phyloP scores from a whole-genome alignment of 30 jellyfish, hydroid and myxozoan genomes.

The Chrysaora quinquecirrha region DNA sequence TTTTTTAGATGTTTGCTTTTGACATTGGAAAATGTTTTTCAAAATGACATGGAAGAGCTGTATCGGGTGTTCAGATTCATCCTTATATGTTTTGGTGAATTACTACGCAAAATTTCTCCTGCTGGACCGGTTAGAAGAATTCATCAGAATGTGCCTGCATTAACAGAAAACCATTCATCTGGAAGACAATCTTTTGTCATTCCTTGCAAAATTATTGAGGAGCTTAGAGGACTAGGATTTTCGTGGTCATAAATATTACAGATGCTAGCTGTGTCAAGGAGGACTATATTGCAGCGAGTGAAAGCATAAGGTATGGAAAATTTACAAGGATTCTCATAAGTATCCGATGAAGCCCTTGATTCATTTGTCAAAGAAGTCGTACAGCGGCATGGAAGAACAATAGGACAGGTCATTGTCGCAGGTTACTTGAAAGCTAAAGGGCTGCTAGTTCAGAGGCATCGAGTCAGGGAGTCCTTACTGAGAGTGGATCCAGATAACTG shows the following conservation, averaged over 20 bases:
- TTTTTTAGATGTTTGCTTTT: no score
- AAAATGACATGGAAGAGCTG: neutral
- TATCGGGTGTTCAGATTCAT: neutral
- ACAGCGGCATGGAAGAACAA: slow-evolving; percentile 18
- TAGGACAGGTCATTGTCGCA: neutral
- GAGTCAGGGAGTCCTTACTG: slow-evolving; percentile 7
- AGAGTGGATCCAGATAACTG: slow-evolving; percentile 4
- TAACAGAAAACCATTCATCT: no score
- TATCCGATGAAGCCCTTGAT: no score
- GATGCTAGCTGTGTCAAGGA: no score
- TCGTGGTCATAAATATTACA: no score
- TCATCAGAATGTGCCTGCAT: no score
- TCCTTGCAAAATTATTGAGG: no score
- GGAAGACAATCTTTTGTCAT: slow-evolving; percentile 6
- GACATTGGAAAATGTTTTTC: neutral
- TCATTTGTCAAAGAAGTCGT: no score
- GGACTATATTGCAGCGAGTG: no score
- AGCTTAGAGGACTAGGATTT: no score
- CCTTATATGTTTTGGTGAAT: neutral
- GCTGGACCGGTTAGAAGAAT: neutral
- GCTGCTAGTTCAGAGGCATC: slow-evolving; percentile 1
- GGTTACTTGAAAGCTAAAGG: neutral
- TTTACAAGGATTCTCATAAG: no score
- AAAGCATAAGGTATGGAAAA: no score
- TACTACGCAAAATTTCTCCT: neutral